Conservation (phyloP, 2,113 vertebrate genomes). For the Mobula hypostoma region DNA sequence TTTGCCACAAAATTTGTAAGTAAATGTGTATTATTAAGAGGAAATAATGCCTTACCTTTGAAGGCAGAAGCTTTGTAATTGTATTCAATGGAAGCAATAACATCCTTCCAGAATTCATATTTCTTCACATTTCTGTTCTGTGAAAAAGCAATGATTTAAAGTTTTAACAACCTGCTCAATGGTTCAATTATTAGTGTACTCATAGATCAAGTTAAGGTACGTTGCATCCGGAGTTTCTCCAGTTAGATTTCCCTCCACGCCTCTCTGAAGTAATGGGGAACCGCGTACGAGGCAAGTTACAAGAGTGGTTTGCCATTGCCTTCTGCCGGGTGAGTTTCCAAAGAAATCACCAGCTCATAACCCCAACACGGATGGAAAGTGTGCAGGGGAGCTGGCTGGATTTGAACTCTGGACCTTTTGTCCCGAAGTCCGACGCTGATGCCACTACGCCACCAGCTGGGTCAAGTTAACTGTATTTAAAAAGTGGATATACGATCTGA, state of each 20-base stretch:
- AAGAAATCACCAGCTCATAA: no score
- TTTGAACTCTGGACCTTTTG: no score
- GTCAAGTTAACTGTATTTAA: background rate
- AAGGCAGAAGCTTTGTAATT: conserved; percentile 93
- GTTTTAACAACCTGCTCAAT: background rate
- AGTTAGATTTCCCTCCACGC: no score
- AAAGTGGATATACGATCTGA: background rate
- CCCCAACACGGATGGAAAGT: no score
- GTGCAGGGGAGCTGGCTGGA: no score
- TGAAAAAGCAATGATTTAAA: conserved; percentile 44
- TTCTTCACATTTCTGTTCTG: conserved; percentile 72
- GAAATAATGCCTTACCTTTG: conserved; percentile 67
- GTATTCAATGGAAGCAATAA: conserved; percentile 83
- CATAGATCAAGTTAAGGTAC: no score
- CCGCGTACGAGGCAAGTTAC: no score
- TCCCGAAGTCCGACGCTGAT: no score
- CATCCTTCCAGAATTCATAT: conserved; percentile 90
- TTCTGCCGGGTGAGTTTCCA: no score
- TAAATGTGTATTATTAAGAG: background rate
- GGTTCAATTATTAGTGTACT: background rate
- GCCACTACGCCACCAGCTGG: background rate
- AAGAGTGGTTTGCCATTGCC: no score
- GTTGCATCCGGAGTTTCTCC: no score
- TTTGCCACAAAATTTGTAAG: background rate
- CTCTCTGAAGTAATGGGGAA: no score